Evolutionary conservation across 2,113 vertebrate species (phyloP).

Genomic region (Chamaea fasciata): DNA sequence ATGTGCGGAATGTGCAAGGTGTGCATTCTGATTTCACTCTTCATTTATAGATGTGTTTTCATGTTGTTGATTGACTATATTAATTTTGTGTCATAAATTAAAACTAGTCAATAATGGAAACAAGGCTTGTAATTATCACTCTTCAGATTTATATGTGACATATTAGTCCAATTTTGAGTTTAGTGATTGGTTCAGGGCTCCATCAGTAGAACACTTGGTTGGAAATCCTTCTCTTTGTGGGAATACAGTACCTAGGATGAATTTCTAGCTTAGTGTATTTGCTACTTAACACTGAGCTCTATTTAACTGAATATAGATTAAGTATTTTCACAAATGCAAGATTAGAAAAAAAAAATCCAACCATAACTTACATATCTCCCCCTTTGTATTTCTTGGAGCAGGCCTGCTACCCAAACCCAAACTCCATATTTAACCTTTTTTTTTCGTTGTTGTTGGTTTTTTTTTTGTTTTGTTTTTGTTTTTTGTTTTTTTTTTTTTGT

Average conservation of each 20-base stretch:
- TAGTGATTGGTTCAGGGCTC: not conserved
- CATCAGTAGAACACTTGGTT: conserved; percentile 34
- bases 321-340: conserved; percentile 12
- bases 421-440: not conserved
- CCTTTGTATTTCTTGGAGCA: not conserved
- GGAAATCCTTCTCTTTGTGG: conserved; percentile 28
- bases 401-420: not conserved
- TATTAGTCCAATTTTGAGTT: not conserved
- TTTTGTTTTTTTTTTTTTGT: not conserved
- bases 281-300: conserved; percentile 28
- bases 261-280: conserved; percentile 20
- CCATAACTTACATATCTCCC: not conserved
- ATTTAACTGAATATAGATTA: conserved; percentile 34
- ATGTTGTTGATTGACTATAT: conserved; percentile 21
- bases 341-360: not conserved
- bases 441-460: not conserved
- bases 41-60: not conserved
- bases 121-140: conserved; percentile 14
- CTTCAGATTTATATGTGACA: not conserved
- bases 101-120: conserved; percentile 20
- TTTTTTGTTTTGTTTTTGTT: too few species aligned
- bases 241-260: conserved; percentile 18
- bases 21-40: not conserved
- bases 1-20: not conserved
- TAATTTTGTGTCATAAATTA: conserved; percentile 26